phyloP scores from a whole-genome alignment of 2,888 invertebrate genomes.

The Unio delphinus region DNA sequence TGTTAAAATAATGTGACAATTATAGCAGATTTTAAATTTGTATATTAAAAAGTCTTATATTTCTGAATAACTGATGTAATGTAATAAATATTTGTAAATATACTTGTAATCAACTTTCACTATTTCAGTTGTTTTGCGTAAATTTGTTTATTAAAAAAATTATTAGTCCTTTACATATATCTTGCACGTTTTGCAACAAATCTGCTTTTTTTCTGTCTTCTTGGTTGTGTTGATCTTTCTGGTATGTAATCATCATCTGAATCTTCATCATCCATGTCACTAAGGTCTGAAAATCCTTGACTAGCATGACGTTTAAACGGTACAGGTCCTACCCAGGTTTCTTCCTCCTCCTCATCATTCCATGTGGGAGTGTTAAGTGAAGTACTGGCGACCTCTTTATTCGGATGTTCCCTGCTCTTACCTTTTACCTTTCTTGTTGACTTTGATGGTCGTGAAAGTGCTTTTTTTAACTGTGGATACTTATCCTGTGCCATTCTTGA shows the following conservation, averaged over 20 bases:
- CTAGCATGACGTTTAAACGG: slow-evolving; percentile 18
- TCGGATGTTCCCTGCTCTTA: no score
- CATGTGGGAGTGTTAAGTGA: no score
- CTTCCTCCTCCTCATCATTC: slow-evolving; percentile 18
- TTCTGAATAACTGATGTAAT: background rate
- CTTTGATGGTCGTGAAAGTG: slow-evolving; percentile 26
- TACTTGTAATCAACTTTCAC: no score
- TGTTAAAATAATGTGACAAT: no score
- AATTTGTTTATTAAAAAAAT: no score
- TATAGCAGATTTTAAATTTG: no score
- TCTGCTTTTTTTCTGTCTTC: background rate
- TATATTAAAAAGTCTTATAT: no score
- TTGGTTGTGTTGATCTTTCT: background rate
- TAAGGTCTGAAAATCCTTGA: slow-evolving; percentile 6
- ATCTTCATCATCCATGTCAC: slow-evolving; percentile 9
- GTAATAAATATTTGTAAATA: background rate
- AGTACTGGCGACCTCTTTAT: no score
- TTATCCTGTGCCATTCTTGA: slow-evolving; percentile 19
- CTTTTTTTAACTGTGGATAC: slow-evolving; percentile 42
- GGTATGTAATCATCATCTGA: slow-evolving; percentile 13
- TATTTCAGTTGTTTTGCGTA: no score
- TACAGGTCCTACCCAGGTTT: slow-evolving; percentile 19
- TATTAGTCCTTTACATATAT: no score
- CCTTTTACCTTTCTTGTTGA: background rate
- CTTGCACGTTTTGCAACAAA: background rate